These are phyloP conservation scores for Harpalus rubripes DNA, from an alignment of 2,888 invertebrate species.

Conservation along the genomic window DNA sequence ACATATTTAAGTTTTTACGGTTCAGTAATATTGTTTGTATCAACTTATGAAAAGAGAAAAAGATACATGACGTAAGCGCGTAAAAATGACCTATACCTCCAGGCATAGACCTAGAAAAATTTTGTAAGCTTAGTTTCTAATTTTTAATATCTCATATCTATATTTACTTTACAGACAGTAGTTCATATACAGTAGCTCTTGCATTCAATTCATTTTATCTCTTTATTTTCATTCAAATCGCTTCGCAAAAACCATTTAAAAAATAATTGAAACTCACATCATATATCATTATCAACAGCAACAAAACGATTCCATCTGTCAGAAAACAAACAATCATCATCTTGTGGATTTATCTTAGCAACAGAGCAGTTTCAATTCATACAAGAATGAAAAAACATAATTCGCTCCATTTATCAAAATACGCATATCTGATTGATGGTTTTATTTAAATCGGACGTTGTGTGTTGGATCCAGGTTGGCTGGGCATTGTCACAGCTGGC, in stretches of 20 bases:
- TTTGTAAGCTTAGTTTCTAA: conserved; percentile 37
- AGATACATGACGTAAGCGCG: conserved; percentile 15
- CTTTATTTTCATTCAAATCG: conserved; percentile 37
- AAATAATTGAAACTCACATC: conserved; percentile 45
- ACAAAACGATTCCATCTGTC: conserved; percentile 36
- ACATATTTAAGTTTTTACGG: not conserved
- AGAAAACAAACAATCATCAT: conserved; percentile 43
- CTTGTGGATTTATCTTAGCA: conserved; percentile 30
- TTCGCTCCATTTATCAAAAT: conserved; percentile 62
- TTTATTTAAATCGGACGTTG: conserved; percentile 47
- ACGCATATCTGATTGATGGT: conserved; percentile 55
- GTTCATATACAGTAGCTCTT: not conserved
- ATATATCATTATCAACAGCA: conserved; percentile 32
- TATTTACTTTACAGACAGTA: conserved; percentile 12
- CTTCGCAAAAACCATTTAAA: conserved; percentile 20
- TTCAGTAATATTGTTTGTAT: not conserved
- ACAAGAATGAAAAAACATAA: conserved; percentile 58
- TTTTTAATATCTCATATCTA: conserved; percentile 1
- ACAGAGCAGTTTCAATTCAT: conserved; percentile 46
- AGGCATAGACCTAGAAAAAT: conserved; percentile 29
- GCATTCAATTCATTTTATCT: not conserved
- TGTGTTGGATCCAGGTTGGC: conserved; percentile 34
- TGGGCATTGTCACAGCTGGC: conserved; percentile 48
- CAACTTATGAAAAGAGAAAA: not conserved
- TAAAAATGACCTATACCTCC: conserved; percentile 25